A percentile compares a stretch with the other conserved stretches of the same genome.
Evolutionary conservation across 1,140 invertebrate genomes (phyloP).

Genomic region (Polyergus mexicanus): DNA sequence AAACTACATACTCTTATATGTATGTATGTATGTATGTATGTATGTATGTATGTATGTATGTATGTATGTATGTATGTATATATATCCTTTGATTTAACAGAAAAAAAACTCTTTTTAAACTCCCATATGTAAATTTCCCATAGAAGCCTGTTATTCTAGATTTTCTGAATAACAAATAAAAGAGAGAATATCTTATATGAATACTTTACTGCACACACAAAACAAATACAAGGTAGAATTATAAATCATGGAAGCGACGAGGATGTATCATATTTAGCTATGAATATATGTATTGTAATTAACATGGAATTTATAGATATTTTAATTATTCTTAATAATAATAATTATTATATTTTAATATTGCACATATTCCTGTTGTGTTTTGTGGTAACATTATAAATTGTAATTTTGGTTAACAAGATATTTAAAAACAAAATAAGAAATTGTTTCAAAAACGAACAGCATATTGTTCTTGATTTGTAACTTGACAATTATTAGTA

Average conservation of each 20-base stretch:
- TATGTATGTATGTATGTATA: not conserved
- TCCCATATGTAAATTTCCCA: not conserved
- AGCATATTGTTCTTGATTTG: not conserved
- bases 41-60: not conserved
- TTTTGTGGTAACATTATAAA: constrained; percentile 2
- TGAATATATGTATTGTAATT: not conserved
- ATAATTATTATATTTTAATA: not conserved
- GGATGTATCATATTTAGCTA: not conserved
- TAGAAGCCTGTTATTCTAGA: not conserved
- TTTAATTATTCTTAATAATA: too few species aligned
- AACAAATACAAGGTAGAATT: not conserved
- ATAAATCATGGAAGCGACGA: not conserved
- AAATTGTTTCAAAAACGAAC: constrained; percentile 72
- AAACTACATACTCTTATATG: not conserved
- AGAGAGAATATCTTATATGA: not conserved
- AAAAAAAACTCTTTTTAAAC: not conserved
- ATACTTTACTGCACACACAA: not conserved
- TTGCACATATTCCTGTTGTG: not conserved
- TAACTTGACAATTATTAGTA: constrained; percentile 2
- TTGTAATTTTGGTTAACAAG: constrained; percentile 22
- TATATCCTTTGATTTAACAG: not conserved
- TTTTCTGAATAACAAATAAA: constrained; percentile 1
- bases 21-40: not conserved
- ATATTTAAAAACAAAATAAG: not conserved
- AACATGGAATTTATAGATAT: not conserved